Base-by-base conservation (phyloP, 2,797 vertebrate genomes). In the Centroberyx gerrardi region DNA sequence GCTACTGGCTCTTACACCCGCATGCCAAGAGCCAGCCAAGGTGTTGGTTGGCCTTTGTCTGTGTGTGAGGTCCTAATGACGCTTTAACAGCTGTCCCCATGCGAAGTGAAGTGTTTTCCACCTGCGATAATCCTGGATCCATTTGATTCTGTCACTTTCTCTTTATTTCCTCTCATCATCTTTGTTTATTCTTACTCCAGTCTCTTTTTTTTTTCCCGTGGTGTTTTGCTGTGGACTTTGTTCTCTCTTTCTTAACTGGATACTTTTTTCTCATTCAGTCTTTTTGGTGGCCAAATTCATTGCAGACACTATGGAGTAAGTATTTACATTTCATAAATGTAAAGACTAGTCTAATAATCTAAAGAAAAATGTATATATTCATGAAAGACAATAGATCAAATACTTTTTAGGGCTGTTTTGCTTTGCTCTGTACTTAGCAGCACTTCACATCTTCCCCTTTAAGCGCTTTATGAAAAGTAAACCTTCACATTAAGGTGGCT, bases 61-160 rank as follows among this genome's bases (percentile, higher is more conserved):
- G 10, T 51, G 75, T 88, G 89, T 88, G 91, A 84, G 79, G 82
- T 89, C 85, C 68, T 72, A 62, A 85, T 72, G 69, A 74, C 85
- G 62, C 77, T 82, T 62, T 46, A 72, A 82, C 84, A 83, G 76
- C 67, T 83, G 85, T 61, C 54, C 12, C 54, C 31, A 8, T 44
- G 60, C 70, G 62, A 65, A 51, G 17, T 68, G 51, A 28, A 28
- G 38, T 15, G 31, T 84, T 79, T 80, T 31, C 62, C 44, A 44
- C 56, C 12, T 7, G 27, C 49, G 44, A 49, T 74, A 53, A 65
- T 54, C 51, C 29, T 3, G 40, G 0, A 4, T 75, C 42, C 49
- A 55, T 51, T 71, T 31, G 18, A 31, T 51, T 59, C n/a, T 42
- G 48, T 48, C 64, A 15, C 46, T 52, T 40, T 70, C 59, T 65